These are phyloP conservation scores for Sepiola atlantica DNA, from an alignment of 2,888 invertebrate species.

Conservation along the genomic window DNA sequence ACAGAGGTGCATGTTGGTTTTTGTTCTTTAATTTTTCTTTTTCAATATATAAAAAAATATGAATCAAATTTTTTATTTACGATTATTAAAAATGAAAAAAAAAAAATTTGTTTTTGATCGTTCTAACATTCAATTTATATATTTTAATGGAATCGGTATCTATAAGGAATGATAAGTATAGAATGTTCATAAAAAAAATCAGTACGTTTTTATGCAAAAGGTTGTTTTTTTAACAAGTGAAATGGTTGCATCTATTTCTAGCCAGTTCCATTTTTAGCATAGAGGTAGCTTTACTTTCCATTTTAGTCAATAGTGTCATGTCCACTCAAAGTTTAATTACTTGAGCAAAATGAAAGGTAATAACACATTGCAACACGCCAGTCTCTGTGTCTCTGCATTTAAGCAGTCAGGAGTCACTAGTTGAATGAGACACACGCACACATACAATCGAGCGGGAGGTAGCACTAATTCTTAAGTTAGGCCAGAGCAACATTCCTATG, in stretches of 20 bases:
- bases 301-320: constrained; percentile 17
- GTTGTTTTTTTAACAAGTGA: too few species aligned
- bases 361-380: background rate
- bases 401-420: background rate
- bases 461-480: background rate
- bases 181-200: too few species aligned
- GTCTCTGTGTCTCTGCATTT: background rate
- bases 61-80: too few species aligned
- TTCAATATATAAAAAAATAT: too few species aligned
- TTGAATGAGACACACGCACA: background rate
- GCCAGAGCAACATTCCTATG: background rate
- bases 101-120: too few species aligned
- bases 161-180: too few species aligned
- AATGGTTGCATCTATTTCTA: background rate
- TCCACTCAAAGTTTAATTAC: background rate
- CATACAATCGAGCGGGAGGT: background rate
- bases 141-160: too few species aligned
- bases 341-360: background rate
- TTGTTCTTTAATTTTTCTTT: too few species aligned
- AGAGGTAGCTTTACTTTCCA: background rate
- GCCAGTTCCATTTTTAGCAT: background rate
- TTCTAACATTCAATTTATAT: too few species aligned
- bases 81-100: too few species aligned
- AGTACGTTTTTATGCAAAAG: too few species aligned
- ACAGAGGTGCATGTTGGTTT: too few species aligned